phyloP scores from a whole-genome alignment of 1,140 invertebrate species.

The Zelostemma sp. region DNA sequence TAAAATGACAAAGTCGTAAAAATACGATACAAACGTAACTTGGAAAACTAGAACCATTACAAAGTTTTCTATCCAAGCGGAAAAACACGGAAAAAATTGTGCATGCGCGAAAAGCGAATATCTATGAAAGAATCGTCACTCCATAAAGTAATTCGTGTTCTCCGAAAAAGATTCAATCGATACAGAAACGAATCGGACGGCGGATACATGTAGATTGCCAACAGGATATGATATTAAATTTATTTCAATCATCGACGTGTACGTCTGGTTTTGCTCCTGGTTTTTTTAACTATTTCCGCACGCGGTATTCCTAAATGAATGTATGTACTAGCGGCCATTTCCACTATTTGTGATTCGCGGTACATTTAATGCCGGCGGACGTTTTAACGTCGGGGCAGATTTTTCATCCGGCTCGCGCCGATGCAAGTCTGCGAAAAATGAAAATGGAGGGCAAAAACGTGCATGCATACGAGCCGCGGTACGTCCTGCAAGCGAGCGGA shows the following conservation, averaged over 20 bases:
- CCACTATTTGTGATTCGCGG: constrained; percentile 44
- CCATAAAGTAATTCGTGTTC: background rate
- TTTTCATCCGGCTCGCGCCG: constrained; percentile 26
- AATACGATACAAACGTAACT: too few species aligned
- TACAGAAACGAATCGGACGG: constrained; percentile 12
- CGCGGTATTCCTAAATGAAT: constrained; percentile 25
- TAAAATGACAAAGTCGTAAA: too few species aligned
- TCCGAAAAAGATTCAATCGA: constrained; percentile 3
- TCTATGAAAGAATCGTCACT: too few species aligned
- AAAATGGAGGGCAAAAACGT: constrained; percentile 57
- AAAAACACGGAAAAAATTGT: too few species aligned
- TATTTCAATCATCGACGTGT: constrained; percentile 45
- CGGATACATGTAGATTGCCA: constrained; percentile 15
- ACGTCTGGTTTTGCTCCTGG: constrained; percentile 19
- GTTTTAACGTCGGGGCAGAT: constrained; percentile 43
- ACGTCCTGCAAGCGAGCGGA: constrained; percentile 54
- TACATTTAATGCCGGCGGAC: constrained; percentile 41
- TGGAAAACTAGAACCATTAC: too few species aligned
- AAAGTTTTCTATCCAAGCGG: too few species aligned
- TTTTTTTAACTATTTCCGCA: constrained; percentile 9
- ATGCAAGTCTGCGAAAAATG: constrained; percentile 49
- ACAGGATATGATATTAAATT: constrained; percentile 35
- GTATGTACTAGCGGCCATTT: constrained; percentile 30
- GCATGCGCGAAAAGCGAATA: too few species aligned
- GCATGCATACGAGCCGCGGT: constrained; percentile 11